Evolutionary conservation across 1,140 invertebrate genomes (phyloP), one percentile per base, ranked within the genome.

Genomic region (Aphidius gifuensis): DNA sequence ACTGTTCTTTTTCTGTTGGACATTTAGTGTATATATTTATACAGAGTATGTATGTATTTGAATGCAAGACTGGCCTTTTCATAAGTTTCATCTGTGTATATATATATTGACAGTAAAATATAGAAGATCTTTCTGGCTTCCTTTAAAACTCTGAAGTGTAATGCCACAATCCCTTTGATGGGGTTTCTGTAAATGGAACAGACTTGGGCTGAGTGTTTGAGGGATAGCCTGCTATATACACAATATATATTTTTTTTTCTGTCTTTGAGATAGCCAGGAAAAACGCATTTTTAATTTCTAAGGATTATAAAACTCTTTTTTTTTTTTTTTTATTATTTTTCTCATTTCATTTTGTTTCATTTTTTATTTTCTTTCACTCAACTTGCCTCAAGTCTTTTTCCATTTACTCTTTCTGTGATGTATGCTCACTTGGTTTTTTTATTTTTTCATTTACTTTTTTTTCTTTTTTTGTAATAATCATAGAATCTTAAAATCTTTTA

Each of bases 121-220:
- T 5, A 42, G 38, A 55, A 55, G 9, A 70, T n/a, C 53, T 42
- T 48, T 61, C 53, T 61, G n/a, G 47, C 58, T 43, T 71, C 42
- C 68, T 68, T 55, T 62, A 58, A 69, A 72, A 72, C 71, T 73
- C 72, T 63, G 74, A 75, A 77, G 74, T 74, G 73, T 76, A 77
- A 79, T 75, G 73, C 72, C 72, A 72, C 75, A 74, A 74, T 80
- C 77, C 74, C 80, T 80, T 81, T 81, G 80, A 80, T 74, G 78
- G 75, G 78, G 78, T 81, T 81, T 81, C 80, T 80, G 78, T 78
- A 80, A 81, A 80, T 81, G 78, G 76, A 58, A 78, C 9, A n/a
- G 61, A 6, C 7, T 45, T n/a, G 53, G 51, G 45, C 16, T 51
- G 49, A 9, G 9, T 60, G 23, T 16, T 48, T 16, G 32, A 11